Conservation (phyloP, 2,113 vertebrate genomes). For the Tor tambroides region DNA sequence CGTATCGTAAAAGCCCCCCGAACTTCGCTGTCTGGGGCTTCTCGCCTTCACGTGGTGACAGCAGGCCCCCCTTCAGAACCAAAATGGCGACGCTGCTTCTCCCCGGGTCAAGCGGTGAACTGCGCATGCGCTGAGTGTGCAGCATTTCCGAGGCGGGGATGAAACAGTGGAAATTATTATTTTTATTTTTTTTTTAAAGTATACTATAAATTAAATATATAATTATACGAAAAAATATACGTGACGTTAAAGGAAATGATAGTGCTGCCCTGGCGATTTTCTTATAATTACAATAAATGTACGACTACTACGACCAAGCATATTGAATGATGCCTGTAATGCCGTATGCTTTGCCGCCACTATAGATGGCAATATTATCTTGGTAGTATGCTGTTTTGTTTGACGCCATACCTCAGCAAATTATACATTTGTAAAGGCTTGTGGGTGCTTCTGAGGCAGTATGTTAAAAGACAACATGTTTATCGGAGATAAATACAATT, state of each 20-base stretch:
- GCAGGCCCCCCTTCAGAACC: conserved; percentile 79
- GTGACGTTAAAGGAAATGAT: too few relatives aligned
- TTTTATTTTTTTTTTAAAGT: neutral
- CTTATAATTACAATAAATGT: neutral
- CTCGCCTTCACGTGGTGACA: conserved; percentile 89
- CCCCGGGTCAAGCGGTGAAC: conserved; percentile 78
- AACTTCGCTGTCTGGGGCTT: conserved; percentile 72
- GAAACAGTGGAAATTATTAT: neutral
- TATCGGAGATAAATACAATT: neutral
- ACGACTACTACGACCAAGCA: neutral
- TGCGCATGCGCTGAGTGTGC: conserved; percentile 73
- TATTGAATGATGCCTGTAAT: neutral
- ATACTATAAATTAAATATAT: neutral
- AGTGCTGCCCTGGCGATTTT: too few relatives aligned
- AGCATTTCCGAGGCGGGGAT: conserved; percentile 17
- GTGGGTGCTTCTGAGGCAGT: neutral
- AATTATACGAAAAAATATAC: too few relatives aligned
- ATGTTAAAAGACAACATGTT: neutral
- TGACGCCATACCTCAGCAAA: neutral
- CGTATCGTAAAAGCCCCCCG: conserved; percentile 59
- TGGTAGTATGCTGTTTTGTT: neutral
- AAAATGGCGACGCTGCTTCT: conserved; percentile 87
- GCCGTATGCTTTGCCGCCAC: neutral
- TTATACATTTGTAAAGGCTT: neutral
- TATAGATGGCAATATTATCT: neutral